Evolutionary conservation across 2,113 vertebrate species (phyloP).

Genomic region (Colaptes auratus): DNA sequence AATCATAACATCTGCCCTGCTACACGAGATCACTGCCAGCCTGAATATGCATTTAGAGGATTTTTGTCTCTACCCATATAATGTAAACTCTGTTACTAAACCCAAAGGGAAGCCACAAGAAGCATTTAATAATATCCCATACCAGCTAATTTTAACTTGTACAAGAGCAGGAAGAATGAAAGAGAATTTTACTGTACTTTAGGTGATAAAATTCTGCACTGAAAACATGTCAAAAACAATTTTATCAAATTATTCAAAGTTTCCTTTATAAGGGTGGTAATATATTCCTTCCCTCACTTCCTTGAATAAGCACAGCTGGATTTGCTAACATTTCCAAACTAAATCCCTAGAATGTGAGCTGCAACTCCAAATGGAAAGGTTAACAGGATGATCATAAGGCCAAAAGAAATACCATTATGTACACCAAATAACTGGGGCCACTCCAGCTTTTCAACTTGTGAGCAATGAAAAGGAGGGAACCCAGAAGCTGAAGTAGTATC

Average conservation of each 20-base stretch:
- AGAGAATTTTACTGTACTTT: background rate
- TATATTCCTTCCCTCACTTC: background rate
- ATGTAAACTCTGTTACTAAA: background rate
- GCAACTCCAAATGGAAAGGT: background rate
- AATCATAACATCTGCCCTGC: background rate
- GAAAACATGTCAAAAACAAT: background rate
- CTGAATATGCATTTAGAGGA: background rate
- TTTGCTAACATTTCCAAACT: background rate
- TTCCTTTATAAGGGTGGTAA: background rate
- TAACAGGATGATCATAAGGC: background rate
- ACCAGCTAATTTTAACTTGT: background rate
- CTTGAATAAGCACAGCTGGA: background rate
- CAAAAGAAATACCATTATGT: background rate
- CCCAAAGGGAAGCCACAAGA: background rate
- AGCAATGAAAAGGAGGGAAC: background rate
- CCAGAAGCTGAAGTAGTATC: background rate
- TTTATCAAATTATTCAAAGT: background rate
- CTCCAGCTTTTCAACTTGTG: background rate
- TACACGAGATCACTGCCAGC: background rate
- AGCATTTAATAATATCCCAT: background rate
- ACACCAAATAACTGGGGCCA: background rate
- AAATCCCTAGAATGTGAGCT: background rate
- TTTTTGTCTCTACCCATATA: background rate
- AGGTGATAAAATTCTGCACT: background rate
- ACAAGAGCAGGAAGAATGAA: background rate